Conservation (phyloP, 2,113 vertebrate genomes). For the Bucco capensis region DNA sequence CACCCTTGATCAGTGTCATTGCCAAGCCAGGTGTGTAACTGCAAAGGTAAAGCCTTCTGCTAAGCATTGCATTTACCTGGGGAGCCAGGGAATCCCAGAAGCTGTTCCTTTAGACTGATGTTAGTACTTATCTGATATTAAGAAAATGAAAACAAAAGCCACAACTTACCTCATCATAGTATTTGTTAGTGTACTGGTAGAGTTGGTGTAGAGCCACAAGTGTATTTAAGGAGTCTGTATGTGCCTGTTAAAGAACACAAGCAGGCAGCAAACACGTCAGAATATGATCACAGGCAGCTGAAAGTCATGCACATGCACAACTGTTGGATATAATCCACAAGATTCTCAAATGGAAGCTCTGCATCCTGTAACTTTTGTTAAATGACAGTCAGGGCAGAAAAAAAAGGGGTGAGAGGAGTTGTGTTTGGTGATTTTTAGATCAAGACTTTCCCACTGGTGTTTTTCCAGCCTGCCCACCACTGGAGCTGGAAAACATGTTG, state of each 20-base stretch:
- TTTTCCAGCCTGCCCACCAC: background rate
- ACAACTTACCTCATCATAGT: conserved; percentile 91
- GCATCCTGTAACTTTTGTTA: background rate
- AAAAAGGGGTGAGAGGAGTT: background rate
- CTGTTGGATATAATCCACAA: background rate
- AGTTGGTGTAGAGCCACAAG: conserved; percentile 96
- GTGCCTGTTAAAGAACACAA: conserved; percentile 77
- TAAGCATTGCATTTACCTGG: background rate
- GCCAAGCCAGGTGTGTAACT: background rate
- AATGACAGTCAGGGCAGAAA: background rate
- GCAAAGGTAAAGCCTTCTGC: background rate
- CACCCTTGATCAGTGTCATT: background rate
- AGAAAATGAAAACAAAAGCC: background rate
- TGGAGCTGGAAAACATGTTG: background rate
- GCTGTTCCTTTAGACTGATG: background rate
- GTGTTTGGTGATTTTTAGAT: background rate
- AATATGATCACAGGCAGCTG: background rate
- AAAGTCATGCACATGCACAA: background rate
- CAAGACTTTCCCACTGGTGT: background rate
- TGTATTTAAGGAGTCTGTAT: conserved; percentile 94
- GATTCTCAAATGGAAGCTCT: background rate
- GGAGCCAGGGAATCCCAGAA: background rate
- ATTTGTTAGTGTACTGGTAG: conserved; percentile 97
- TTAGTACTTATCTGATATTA: background rate
- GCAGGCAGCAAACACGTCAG: conserved; percentile 24